Base-by-base conservation (phyloP, 1,140 invertebrate genomes). In the Aethina tumida region DNA sequence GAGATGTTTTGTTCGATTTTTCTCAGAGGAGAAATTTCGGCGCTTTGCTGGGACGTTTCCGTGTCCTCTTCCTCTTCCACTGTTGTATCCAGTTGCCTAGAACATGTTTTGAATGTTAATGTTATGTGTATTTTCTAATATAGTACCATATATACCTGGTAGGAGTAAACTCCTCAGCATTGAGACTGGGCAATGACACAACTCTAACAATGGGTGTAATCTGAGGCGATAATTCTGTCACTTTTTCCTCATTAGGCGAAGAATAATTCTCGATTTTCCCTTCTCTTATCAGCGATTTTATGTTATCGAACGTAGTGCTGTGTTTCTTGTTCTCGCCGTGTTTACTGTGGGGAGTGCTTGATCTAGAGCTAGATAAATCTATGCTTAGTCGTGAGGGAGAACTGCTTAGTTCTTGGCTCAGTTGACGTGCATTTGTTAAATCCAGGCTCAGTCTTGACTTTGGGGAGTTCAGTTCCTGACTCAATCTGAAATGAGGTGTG, bases 231-330 rank as follows among this genome's bases (percentile, higher is more conserved):
- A 72, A 55, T 41, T 73, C 70, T 32, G 60, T 60, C 1, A 69
- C 63, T 18, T 64, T 66, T 55, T 72, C 71, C 49, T 64, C 66
- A 34, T 42, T 49, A 36, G 56, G 58, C 4, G 59, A 56, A 40
- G 56, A 59, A 29, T 45, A 53, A 52, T 65, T 65, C 45, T 67
- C 68, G 5, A 70, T 67, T 45, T 74, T 66, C 30, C 78, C 77
- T 58, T 80, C 75, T 53, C 76, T 77, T 28, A 83, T 67, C 27
- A 85, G 56, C 21, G 78, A 79, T 50, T 80, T 79, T 43, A 84
- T 81, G 49, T 83, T 81, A 64, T 83, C 80, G 60, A 84, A 85
- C 2, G 81, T 84, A 25, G 75, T 79, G 49, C 77, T 82, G 60
- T 78, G 79, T 45, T 79, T 74, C 55, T 79, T 79, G 47, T 77